phyloP scores from a whole-genome alignment of 1,140 invertebrate genomes.

The Lepidurus packardi region DNA sequence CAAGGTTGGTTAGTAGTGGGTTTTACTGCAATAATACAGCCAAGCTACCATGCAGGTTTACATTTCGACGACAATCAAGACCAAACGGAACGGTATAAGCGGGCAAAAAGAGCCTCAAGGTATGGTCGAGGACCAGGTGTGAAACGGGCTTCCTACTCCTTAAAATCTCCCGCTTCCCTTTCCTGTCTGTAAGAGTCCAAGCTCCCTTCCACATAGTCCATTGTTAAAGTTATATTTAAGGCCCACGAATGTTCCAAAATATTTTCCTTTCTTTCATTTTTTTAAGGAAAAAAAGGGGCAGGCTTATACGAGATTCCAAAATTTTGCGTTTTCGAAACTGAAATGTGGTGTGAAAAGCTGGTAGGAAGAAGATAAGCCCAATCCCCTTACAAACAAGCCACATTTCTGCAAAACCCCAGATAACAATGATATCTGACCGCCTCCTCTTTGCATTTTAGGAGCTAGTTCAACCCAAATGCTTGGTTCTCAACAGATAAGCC shows the following conservation, averaged over 20 bases:
- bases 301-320: background rate
- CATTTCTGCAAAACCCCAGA: constrained; percentile 7
- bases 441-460: background rate
- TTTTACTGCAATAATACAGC: background rate
- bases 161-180: background rate
- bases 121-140: background rate
- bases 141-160: background rate
- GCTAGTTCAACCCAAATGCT: background rate
- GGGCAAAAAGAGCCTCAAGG: background rate
- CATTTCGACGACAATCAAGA: background rate
- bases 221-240: no score
- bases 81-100: background rate
- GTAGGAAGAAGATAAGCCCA: background rate
- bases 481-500: background rate
- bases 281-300: no score
- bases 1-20: background rate
- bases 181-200: background rate
- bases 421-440: background rate
- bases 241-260: no score
- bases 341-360: background rate
- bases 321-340: background rate
- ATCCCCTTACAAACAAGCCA: background rate
- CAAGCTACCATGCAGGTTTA: background rate
- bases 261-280: no score
- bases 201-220: background rate